Evolutionary conservation across 1,140 invertebrate genomes (phyloP), one percentile per base, ranked within the genome.

Genomic region (Aphidius gifuensis): DNA sequence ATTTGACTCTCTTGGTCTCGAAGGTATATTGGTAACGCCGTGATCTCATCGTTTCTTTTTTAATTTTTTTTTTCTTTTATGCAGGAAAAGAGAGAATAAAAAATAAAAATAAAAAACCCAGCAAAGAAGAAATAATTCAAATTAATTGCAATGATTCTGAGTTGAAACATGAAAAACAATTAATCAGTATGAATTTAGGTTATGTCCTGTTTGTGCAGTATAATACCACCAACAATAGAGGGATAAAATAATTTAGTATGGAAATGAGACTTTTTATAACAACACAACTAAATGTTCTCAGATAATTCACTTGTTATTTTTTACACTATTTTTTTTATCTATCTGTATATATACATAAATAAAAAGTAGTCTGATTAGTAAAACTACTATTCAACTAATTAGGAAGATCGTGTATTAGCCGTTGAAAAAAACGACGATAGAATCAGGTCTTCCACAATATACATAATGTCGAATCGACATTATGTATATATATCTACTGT

Each of bases 381-480:
- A 69, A 69, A 71, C 69, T 72, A 72, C 70, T 71, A 71, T 71
- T 65, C 66, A 61, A 53, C 69, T 70, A 73, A 73, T 73, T 73
- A 73, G 71, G 66, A 68, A 65, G 71, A 73, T 71, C 69, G 62
- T 72, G 69, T 72, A 71, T 71, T 67, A 51, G 62, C 64, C 44
- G 48, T 45, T 32, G 4, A 32, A 32, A 32, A 32, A 32, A 32
- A 32, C 16, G 16, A 16, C 16, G 23, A 32, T 50, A 60, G 62
- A 69, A 73, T 72, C 68, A 61, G 66, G 72, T 73, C 70, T 61
- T 66, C 16, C 16, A 16, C 16, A 16, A 16, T 16, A 16, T 16
- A 16, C 16, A 16, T 16, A 16, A 16, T 16, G 16, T 16, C 16
- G 16, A 16, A 0, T 16, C 16, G 16, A 16, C 16, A 16, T n/a